Evolutionary conservation across 2,113 vertebrate genomes (phyloP).

Genomic region (Ursus arctos): DNA sequence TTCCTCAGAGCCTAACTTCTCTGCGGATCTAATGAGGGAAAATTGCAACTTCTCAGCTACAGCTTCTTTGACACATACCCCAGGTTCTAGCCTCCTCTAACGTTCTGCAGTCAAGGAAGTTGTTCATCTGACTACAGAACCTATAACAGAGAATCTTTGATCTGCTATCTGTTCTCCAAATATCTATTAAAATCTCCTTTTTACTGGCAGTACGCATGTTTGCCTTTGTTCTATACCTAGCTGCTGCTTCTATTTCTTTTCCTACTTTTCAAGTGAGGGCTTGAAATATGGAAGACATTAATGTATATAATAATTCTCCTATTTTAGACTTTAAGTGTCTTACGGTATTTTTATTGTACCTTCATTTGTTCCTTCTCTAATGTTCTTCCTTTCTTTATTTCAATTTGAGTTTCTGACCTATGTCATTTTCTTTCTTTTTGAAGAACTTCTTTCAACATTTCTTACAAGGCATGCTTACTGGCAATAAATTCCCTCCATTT

Average conservation of each 20-base stretch:
- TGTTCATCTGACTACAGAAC: background rate
- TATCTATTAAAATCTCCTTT: background rate
- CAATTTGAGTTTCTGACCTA: background rate
- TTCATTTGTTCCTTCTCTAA: background rate
- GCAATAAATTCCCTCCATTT: background rate
- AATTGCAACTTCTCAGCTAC: background rate
- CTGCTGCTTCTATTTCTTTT: background rate
- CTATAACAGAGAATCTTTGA: background rate
- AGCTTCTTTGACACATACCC: background rate
- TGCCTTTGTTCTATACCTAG: background rate
- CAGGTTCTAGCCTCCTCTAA: background rate
- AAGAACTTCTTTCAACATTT: background rate
- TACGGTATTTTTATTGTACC: background rate
- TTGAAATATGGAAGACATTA: background rate
- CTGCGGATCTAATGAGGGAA: background rate
- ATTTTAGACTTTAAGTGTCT: background rate
- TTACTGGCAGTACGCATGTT: background rate
- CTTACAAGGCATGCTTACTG: background rate
- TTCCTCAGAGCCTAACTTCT: background rate
- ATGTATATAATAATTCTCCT: background rate
- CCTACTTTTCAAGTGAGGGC: background rate
- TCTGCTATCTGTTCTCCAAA: background rate
- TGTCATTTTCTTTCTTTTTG: background rate
- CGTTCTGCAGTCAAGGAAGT: background rate
- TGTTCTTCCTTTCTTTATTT: background rate